Evolutionary conservation across 2,113 vertebrate species (phyloP).

Genomic region (Clarias gariepinus): DNA sequence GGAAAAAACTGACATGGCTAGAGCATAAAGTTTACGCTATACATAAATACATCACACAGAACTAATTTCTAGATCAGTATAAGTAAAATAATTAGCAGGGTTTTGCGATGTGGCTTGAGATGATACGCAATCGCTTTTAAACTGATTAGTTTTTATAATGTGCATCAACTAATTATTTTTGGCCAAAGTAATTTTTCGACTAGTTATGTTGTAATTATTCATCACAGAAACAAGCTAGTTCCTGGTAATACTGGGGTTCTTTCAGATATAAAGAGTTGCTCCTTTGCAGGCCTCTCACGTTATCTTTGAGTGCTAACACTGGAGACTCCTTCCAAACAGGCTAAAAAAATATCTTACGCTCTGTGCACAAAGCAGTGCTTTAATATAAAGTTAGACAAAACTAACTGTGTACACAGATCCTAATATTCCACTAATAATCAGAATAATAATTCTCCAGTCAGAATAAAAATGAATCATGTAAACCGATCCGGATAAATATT

Average conservation of each 20-base stretch:
- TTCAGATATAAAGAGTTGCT: background rate
- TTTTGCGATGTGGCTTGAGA: background rate
- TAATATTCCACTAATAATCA: too few relatives aligned
- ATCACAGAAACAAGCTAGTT: background rate
- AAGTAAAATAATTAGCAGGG: too few relatives aligned
- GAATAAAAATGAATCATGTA: too few relatives aligned
- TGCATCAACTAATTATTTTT: background rate
- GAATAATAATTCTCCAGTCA: too few relatives aligned
- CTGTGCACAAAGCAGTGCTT: background rate
- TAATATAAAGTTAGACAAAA: background rate
- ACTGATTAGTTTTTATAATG: background rate
- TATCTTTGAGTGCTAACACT: background rate
- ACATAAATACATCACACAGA: too few relatives aligned
- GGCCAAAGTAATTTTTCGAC: background rate
- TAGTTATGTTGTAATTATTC: background rate
- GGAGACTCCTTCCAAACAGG: background rate
- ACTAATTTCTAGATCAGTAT: too few relatives aligned
- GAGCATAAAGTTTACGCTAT: background rate
- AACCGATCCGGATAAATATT: too few relatives aligned
- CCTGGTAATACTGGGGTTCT: background rate
- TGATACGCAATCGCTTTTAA: background rate
- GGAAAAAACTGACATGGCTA: background rate
- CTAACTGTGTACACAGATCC: background rate
- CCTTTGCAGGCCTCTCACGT: background rate
- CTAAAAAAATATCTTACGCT: background rate